These are phyloP conservation scores for Harpagus bidentatus DNA, from an alignment of 2,113 vertebrate genomes.

Conservation along the genomic window DNA sequence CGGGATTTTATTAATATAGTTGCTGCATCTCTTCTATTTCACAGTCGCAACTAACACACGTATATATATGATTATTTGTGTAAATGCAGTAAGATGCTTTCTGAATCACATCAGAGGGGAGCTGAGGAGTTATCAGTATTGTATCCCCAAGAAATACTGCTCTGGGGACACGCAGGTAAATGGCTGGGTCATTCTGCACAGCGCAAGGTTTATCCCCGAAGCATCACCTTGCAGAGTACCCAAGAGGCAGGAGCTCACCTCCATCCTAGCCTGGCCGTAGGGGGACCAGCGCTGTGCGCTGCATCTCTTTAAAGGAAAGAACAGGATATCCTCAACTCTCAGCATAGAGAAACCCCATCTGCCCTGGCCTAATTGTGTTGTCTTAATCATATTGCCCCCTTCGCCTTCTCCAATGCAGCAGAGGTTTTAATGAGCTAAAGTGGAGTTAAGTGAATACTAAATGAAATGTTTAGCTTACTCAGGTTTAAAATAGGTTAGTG, in stretches of 20 bases:
- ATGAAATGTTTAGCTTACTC: constrained; percentile 22
- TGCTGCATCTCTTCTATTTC: neutral
- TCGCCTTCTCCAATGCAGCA: neutral
- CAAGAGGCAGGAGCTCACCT: neutral
- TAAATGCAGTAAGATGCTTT: neutral
- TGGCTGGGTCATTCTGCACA: neutral
- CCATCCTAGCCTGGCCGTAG: neutral
- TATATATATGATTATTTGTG: neutral
- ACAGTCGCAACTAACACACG: neutral
- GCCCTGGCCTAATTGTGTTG: neutral
- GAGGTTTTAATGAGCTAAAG: neutral
- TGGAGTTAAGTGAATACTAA: neutral
- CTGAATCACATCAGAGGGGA: neutral
- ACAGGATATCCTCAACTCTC: neutral
- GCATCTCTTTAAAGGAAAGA: neutral
- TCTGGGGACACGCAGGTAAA: neutral
- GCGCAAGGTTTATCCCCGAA: neutral
- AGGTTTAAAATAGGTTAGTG: constrained; percentile 4
- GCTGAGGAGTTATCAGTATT: neutral
- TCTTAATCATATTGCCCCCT: neutral
- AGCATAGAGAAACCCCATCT: neutral
- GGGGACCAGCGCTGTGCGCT: fast-evolving
- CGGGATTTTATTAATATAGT: neutral
- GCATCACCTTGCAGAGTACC: neutral
- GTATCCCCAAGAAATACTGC: neutral